Conservation (phyloP, 2,888 invertebrate species). For the Serrognathus titanus region DNA sequence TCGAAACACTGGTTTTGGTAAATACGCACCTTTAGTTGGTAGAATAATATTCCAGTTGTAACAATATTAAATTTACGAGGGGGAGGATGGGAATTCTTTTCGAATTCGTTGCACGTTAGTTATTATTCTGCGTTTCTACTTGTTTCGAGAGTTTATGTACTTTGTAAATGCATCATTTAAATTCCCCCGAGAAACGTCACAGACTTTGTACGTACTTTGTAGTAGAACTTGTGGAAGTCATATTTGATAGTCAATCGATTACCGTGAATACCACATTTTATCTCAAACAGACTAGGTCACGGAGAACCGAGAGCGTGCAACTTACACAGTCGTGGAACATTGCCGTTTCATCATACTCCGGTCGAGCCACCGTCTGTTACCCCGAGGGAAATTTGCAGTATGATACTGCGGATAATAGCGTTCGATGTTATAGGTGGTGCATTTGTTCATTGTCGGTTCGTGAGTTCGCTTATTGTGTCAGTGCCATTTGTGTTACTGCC, state of each 20-base stretch:
- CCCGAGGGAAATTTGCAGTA: slow-evolving; percentile 46
- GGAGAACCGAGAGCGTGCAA: neutral
- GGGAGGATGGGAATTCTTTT: too few relatives aligned
- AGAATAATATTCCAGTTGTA: too few relatives aligned
- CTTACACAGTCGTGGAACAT: neutral
- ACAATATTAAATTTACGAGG: too few relatives aligned
- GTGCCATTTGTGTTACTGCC: neutral
- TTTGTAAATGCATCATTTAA: neutral
- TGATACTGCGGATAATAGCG: slow-evolving; percentile 44
- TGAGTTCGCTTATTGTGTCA: slow-evolving; percentile 20
- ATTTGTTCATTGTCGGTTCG: slow-evolving; percentile 19
- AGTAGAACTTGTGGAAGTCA: neutral
- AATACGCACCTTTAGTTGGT: too few relatives aligned
- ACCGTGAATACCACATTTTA: neutral
- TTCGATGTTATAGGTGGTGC: slow-evolving; percentile 38
- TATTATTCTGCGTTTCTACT: too few relatives aligned
- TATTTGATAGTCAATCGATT: neutral
- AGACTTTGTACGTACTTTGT: neutral
- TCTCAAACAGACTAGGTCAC: neutral
- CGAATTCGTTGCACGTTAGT: too few relatives aligned
- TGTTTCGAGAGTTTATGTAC: too few relatives aligned
- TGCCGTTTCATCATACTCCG: slow-evolving; percentile 36
- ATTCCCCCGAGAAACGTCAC: neutral
- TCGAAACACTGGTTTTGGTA: too few relatives aligned
- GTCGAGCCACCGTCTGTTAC: slow-evolving; percentile 36